Evolutionary conservation across 1,140 invertebrate species (phyloP).

Genomic region (Trichonephila inaurata): DNA sequence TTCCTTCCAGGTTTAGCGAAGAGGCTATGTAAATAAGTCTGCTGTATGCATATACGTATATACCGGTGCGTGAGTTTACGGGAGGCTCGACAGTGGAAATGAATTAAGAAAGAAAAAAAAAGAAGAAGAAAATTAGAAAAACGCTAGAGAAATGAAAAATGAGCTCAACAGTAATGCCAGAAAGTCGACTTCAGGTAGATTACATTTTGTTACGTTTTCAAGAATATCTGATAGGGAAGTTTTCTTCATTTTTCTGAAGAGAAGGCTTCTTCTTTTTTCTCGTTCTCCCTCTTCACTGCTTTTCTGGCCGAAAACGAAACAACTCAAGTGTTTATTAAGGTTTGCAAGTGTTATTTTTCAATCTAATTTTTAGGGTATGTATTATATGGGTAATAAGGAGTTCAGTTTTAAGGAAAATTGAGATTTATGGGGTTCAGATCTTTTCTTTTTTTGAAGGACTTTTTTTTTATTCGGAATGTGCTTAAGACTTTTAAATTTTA

Average conservation of each 20-base stretch:
- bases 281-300: too few species aligned
- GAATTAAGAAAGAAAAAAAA: background rate
- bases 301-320: background rate
- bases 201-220: slow-evolving; percentile 36
- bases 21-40: slow-evolving; percentile 43
- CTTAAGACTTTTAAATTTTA: too few species aligned
- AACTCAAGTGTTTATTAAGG: background rate
- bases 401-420: background rate
- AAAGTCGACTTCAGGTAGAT: slow-evolving; percentile 52
- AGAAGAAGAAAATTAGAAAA: slow-evolving; percentile 28
- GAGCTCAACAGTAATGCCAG: background rate
- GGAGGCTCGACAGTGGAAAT: background rate
- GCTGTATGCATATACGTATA: background rate
- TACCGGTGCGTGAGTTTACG: too few species aligned
- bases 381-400: background rate
- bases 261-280: too few species aligned
- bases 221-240: background rate
- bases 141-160: slow-evolving; percentile 3
- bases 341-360: background rate
- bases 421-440: background rate
- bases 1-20: background rate
- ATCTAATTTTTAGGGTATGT: background rate
- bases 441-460: too few species aligned
- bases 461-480: too few species aligned
- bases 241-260: background rate